Evolutionary conservation across 2,888 invertebrate genomes (phyloP).

Genomic region (Eilema griseolum): DNA sequence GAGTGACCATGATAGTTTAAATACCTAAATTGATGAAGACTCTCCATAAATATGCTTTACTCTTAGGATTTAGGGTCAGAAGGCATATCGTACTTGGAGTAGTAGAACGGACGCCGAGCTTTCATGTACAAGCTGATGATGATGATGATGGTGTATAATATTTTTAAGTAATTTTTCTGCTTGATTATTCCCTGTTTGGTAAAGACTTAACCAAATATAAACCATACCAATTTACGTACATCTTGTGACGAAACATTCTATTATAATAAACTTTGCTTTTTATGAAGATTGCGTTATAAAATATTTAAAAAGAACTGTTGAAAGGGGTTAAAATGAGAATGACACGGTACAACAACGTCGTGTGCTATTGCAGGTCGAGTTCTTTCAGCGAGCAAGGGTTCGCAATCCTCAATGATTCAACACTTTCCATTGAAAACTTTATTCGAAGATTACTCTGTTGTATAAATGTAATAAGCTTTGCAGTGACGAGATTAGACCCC

Average conservation of each 20-base stretch:
- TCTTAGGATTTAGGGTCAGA: no score
- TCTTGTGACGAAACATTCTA: not conserved
- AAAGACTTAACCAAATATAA: not conserved
- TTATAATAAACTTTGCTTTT: not conserved
- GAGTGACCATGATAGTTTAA: no score
- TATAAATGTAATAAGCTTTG: slow-evolving; percentile 87
- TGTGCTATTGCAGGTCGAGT: slow-evolving; percentile 60
- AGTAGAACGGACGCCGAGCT: no score
- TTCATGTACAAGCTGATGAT: no score
- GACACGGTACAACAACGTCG: slow-evolving; percentile 33
- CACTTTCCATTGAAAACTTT: slow-evolving; percentile 86
- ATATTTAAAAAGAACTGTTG: not conserved
- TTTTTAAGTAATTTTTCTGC: not conserved
- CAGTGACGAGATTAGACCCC: slow-evolving; percentile 86
- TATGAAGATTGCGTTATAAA: not conserved
- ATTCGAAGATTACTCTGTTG: slow-evolving; percentile 86
- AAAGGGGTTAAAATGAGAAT: not conserved
- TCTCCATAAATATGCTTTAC: no score
- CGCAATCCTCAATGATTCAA: slow-evolving; percentile 83
- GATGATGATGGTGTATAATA: no score
- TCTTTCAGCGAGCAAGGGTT: slow-evolving; percentile 83
- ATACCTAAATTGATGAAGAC: no score
- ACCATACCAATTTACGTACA: not conserved
- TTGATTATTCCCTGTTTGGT: not conserved
- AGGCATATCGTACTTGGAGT: no score